A percentile compares a stretch with the other conserved stretches of the same genome.
Conservation (phyloP, 2,888 invertebrate genomes). For the Sinhomidia bicolor region DNA sequence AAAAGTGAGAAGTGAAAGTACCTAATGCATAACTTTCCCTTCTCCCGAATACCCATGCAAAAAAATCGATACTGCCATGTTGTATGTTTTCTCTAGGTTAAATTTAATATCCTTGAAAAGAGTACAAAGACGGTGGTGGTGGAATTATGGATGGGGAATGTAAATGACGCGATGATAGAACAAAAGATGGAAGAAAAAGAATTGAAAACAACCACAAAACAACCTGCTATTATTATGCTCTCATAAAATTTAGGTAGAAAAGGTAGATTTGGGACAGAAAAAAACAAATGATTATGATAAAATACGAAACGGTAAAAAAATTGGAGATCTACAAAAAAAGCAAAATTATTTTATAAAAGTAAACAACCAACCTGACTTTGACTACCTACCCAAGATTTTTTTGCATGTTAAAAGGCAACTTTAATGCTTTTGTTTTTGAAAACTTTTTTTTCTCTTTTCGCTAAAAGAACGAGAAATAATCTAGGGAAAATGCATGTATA, state of each 20-base stretch:
- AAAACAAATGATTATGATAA: slow-evolving; percentile 1
- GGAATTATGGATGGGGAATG: no score
- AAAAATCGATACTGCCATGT: slow-evolving; percentile 1
- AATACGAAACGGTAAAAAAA: not conserved
- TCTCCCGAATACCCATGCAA: not conserved
- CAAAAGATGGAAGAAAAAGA: no score
- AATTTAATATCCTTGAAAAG: no score
- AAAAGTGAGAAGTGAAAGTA: not conserved
- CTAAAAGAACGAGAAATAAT: not conserved
- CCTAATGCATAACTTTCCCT: not conserved
- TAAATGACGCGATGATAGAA: no score
- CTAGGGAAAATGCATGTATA: not conserved
- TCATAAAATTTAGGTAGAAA: no score
- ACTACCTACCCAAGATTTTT: no score
- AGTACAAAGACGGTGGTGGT: no score
- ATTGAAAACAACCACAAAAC: no score
- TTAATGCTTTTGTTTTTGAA: not conserved
- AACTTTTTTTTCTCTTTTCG: not conserved
- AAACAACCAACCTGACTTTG: no score
- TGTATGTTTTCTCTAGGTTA: no score
- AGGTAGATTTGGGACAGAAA: not conserved
- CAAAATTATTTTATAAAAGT: not conserved
- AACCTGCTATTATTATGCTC: no score
- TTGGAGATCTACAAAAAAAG: not conserved
- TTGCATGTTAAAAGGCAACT: not conserved